Percentiles rank a stretch among this genome's conserved stretches.
phyloP scores from a whole-genome alignment of 2,113 vertebrate genomes.

The Forbesichthys agassizii region DNA sequence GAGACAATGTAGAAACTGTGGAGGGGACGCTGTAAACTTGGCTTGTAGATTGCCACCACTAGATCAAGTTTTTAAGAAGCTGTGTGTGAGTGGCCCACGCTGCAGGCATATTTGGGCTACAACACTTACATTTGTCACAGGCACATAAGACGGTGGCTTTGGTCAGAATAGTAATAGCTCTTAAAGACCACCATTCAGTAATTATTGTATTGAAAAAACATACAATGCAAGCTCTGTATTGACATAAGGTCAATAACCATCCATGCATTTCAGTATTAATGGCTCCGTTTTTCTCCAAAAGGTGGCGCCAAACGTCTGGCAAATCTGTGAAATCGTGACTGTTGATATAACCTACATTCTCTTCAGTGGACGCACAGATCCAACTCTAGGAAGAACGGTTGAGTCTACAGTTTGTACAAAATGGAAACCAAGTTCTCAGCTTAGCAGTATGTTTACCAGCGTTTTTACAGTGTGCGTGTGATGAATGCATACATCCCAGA shows the following conservation, averaged over 20 bases:
- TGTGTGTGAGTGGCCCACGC: background rate
- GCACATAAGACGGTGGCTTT: background rate
- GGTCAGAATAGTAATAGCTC: background rate
- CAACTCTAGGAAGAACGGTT: slow-evolving; percentile 7
- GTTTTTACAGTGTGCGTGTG: background rate
- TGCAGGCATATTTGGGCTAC: background rate
- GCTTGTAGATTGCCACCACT: background rate
- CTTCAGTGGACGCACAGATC: slow-evolving; percentile 21
- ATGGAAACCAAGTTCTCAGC: background rate
- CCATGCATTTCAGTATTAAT: background rate
- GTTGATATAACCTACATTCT: slow-evolving; percentile 46
- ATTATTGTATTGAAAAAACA: background rate
- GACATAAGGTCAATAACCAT: background rate
- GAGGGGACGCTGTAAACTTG: background rate
- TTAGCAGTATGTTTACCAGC: background rate
- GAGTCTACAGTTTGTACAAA: background rate
- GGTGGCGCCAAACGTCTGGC: slow-evolving; percentile 29
- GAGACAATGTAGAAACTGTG: background rate
- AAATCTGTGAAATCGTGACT: slow-evolving; percentile 13
- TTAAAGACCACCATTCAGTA: background rate
- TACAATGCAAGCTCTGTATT: background rate
- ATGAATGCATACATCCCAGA: slow-evolving; percentile 5
- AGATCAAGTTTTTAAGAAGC: background rate
- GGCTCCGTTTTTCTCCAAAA: slow-evolving; percentile 17
- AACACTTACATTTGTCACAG: background rate